phyloP scores from a whole-genome alignment of 2,797 vertebrate genomes.

The Crenuchus spilurus region DNA sequence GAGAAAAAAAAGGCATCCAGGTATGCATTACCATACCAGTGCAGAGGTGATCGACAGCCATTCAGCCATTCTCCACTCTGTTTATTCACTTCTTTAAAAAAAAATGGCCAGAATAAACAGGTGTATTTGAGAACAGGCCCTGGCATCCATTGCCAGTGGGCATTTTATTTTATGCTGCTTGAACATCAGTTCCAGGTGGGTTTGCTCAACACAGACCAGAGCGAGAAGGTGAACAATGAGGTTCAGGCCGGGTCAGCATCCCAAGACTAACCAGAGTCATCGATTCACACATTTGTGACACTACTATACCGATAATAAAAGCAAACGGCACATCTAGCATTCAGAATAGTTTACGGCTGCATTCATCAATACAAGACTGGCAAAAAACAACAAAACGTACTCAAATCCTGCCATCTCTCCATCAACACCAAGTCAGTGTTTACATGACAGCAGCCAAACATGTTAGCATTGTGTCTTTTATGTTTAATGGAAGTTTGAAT shows the following conservation, averaged over 20 bases:
- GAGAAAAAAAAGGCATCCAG: constrained; percentile 32
- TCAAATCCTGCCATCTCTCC: constrained; percentile 2
- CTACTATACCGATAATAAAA: constrained; percentile 7
- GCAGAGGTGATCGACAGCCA: not conserved
- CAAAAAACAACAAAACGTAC: not conserved
- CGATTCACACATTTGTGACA: not conserved
- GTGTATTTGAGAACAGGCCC: not conserved
- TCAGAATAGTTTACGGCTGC: not conserved
- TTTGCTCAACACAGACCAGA: constrained; percentile 10
- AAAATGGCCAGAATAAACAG: constrained; percentile 1
- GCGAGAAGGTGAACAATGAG: not conserved
- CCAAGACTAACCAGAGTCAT: not conserved
- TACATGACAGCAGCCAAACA: constrained; percentile 49
- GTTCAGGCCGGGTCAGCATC: not conserved
- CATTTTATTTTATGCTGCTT: constrained; percentile 6
- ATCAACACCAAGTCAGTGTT: constrained; percentile 41
- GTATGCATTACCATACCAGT: not conserved
- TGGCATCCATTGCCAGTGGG: constrained; percentile 3
- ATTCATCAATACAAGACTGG: constrained; percentile 10
- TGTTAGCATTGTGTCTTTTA: constrained; percentile 26
- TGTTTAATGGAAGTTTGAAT: constrained; percentile 23
- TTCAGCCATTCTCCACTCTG: not conserved
- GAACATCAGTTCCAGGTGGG: constrained; percentile 12
- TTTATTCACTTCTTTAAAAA: not conserved
- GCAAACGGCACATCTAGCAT: not conserved